Conservation (phyloP, 2,888 invertebrate species). For the Scrobipalpa costella region DNA sequence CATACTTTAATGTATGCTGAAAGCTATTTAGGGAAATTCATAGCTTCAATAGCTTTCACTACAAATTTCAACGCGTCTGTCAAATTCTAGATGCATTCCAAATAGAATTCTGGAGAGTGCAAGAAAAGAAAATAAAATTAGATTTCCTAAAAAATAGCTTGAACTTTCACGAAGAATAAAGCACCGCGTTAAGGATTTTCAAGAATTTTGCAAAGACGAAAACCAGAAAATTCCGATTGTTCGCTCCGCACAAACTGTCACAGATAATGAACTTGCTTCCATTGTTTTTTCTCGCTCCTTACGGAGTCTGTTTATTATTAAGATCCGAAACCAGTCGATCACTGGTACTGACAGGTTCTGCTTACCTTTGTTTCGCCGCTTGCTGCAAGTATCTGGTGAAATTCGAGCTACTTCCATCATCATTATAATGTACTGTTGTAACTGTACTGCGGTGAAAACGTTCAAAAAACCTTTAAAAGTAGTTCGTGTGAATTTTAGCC, state of each 20-base stretch:
- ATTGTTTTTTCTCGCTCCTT: not conserved
- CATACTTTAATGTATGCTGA: too few species aligned
- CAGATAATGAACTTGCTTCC: constrained; percentile 14
- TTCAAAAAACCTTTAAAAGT: constrained; percentile 14
- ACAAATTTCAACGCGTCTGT: too few species aligned
- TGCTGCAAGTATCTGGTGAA: constrained; percentile 3
- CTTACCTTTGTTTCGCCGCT: constrained; percentile 26
- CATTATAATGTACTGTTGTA: constrained; percentile 20
- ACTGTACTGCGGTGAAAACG: constrained; percentile 11
- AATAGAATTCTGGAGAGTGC: too few species aligned
- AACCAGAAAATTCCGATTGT: not conserved
- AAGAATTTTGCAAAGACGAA: not conserved
- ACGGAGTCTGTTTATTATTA: not conserved
- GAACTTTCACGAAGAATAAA: too few species aligned
- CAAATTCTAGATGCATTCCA: too few species aligned
- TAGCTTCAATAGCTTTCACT: too few species aligned
- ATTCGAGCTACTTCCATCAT: constrained; percentile 12
- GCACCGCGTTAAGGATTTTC: too few species aligned
- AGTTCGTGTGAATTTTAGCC: constrained; percentile 15
- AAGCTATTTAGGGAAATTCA: too few species aligned
- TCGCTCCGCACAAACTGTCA: constrained; percentile 16
- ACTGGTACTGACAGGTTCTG: constrained; percentile 23
- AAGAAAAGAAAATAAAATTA: too few species aligned
- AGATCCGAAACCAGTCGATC: constrained; percentile 15
- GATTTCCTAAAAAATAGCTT: too few species aligned